Percentiles rank a stretch among this genome's conserved stretches.
phyloP scores from a whole-genome alignment of 2,888 invertebrate species.

The Himalopsyche anomala region DNA sequence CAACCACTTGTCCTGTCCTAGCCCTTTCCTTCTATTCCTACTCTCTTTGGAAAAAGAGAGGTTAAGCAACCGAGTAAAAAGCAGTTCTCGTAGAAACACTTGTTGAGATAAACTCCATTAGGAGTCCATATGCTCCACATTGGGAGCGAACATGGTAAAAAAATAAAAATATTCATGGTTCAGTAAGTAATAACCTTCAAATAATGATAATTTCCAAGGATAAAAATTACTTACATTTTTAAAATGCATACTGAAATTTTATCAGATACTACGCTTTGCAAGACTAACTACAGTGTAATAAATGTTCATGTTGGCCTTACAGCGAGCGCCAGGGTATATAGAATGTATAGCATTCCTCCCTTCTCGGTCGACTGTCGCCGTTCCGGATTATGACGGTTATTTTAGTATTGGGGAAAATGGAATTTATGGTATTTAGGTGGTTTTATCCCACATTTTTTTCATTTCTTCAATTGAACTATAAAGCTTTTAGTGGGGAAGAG shows the following conservation, averaged over 20 bases:
- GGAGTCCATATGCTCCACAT: no score
- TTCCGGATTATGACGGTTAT: slow-evolving; percentile 38
- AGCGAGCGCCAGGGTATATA: not conserved
- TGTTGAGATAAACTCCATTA: no score
- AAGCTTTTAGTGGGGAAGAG: slow-evolving; percentile 30
- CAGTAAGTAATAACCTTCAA: no score
- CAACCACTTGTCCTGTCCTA: no score
- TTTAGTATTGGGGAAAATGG: slow-evolving; percentile 42
- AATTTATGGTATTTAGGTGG: slow-evolving; percentile 43
- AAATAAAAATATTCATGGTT: no score
- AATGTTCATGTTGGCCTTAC: slow-evolving; percentile 17
- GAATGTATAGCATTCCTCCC: not conserved
- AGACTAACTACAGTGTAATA: not conserved
- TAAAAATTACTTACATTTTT: no score
- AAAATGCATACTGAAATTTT: not conserved
- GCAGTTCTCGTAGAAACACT: no score
- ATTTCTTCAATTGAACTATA: slow-evolving; percentile 40
- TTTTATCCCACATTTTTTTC: slow-evolving; percentile 40
- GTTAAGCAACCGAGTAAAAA: no score
- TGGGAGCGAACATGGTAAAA: no score
- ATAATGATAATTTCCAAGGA: no score
- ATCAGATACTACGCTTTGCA: slow-evolving; percentile 5
- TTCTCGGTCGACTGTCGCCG: slow-evolving; percentile 23
- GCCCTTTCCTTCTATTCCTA: no score
- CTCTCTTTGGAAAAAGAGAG: no score